These are phyloP conservation scores for Gila robusta DNA, from an alignment of 2,797 vertebrate species.

Conservation along the genomic window DNA sequence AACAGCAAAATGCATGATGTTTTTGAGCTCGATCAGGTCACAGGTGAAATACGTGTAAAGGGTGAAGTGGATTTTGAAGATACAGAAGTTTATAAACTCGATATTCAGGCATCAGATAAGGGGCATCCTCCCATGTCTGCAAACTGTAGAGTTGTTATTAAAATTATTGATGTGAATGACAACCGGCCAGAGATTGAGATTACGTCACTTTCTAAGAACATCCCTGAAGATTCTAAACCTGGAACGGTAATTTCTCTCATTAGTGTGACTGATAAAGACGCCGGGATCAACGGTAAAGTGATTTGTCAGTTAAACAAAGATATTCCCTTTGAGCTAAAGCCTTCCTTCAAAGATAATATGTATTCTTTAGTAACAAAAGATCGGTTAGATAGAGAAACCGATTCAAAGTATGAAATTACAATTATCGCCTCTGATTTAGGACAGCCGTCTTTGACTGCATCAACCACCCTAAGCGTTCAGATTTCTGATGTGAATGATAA, in stretches of 20 bases:
- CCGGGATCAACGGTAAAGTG: constrained; percentile 73
- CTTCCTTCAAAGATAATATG: constrained; percentile 74
- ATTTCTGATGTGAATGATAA: constrained; percentile 78
- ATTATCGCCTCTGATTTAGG: constrained; percentile 72
- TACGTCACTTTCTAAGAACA: constrained; percentile 68
- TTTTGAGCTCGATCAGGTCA: constrained; percentile 67
- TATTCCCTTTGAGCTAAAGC: constrained; percentile 73
- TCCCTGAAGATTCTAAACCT: constrained; percentile 71
- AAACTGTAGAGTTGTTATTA: constrained; percentile 69
- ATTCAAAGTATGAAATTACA: constrained; percentile 69
- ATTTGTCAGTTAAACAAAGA: constrained; percentile 64
- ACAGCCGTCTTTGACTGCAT: constrained; percentile 67
- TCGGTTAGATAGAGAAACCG: constrained; percentile 67
- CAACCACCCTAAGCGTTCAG: constrained; percentile 66
- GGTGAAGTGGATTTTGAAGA: constrained; percentile 71
- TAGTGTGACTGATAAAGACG: constrained; percentile 73
- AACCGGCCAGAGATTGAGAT: constrained; percentile 76
- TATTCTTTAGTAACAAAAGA: constrained; percentile 74
- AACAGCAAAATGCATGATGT: constrained; percentile 54
- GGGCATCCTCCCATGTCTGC: constrained; percentile 54
- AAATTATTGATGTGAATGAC: constrained; percentile 75
- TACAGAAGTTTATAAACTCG: constrained; percentile 62
- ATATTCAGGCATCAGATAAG: constrained; percentile 74
- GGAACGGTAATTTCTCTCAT: constrained; percentile 74
- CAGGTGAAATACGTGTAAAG: constrained; percentile 72